Conservation (phyloP, 2,113 vertebrate genomes). For the Macquaria australasica region DNA sequence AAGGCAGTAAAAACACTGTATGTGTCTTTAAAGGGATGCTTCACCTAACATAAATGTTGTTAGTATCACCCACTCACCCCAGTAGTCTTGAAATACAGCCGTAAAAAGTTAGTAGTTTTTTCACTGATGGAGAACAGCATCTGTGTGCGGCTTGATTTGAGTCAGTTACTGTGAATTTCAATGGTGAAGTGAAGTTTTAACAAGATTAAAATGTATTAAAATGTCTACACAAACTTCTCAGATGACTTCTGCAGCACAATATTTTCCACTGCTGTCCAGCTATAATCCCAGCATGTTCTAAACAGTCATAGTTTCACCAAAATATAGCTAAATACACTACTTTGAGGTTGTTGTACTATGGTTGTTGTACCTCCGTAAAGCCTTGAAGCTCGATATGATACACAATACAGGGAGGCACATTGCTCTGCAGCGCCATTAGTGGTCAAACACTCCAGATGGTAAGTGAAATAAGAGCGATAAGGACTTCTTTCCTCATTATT, state of each 20-base stretch:
- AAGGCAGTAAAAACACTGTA: background rate
- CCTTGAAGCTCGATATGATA: background rate
- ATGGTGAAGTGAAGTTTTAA: background rate
- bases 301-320: background rate
- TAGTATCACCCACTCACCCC: background rate
- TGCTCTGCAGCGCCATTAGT: background rate
- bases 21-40: conserved; percentile 1
- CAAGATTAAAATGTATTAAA: background rate
- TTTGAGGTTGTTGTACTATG: background rate
- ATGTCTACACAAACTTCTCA: background rate
- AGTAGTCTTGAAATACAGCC: conserved; percentile 4
- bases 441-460: background rate
- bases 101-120: conserved; percentile 1
- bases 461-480: conserved; percentile 6
- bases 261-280: background rate
- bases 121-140: conserved; percentile 25
- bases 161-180: background rate
- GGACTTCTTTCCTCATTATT: conserved; percentile 37
- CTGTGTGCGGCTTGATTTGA: background rate
- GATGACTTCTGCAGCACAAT: background rate
- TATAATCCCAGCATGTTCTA: background rate
- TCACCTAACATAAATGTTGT: background rate
- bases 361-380: background rate
- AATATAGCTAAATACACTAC: background rate
- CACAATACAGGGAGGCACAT: background rate